Base-by-base conservation (phyloP, 2,113 vertebrate genomes). In the Thymallus thymallus region DNA sequence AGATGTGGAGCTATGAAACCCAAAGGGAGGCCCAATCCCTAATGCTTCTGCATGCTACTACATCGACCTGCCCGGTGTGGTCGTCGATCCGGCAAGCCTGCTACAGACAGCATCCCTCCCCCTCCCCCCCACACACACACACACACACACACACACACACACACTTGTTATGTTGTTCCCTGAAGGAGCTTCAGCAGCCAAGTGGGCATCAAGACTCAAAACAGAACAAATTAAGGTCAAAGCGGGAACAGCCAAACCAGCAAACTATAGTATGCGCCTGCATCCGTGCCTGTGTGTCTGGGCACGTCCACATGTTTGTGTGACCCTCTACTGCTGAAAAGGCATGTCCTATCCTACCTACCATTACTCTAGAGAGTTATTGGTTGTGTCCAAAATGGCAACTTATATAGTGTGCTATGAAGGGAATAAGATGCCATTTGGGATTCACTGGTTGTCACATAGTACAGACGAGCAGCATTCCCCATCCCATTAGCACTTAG, bases 151-250 rank as follows among this genome's bases (percentile, higher is more conserved):
- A 20, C 18, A 67, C 71, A 73, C 71, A 56, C 65, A 65, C 78
- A 64, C 16, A 55, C 56, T 75, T 84, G 80, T 88, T 84, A 86
- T 76, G 73, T 78, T 72, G 77, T 84, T 80, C 83, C 88, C 87
- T 78, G 63, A 73, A 83, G 82, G 85, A 80, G 84, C 84, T 81
- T 89, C 86, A 83, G 84, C 75, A 73, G 73, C 88, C 86, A 80
- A 60, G 77, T 86, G 80, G 89, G 87, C 78, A 80, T 76, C 76
- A 74, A 48, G 76, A 89, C 80, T 88, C 86, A 83, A 91, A 90
- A 90, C 90, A 91, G 77, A 91, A 89, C 85, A 90, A 91, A 92
- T 91, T 92, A 92, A 92, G 90, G 90, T 91, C 91, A 92, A 86
- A 88, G 88, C 83, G 71, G 84, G 86, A 63, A 85, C 77, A 86